A percentile compares a stretch with the other conserved stretches of the same genome.
Conservation (phyloP, 2,113 vertebrate species). For the Lepidothrix coronata region DNA sequence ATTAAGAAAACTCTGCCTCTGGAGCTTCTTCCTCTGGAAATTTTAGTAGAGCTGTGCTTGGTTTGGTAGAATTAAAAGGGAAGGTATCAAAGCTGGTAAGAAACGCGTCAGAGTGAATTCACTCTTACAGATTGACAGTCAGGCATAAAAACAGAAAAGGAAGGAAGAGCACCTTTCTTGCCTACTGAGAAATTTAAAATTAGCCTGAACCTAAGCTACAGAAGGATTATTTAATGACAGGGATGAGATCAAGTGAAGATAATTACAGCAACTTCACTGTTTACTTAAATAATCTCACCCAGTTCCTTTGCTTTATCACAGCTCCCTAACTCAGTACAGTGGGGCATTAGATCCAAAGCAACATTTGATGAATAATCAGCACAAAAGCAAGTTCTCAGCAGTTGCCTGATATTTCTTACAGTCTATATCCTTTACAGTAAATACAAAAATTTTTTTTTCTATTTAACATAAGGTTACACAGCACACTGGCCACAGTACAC, state of each 20-base stretch:
- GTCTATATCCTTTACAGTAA: not conserved
- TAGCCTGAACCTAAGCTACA: not conserved
- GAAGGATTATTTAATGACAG: not conserved
- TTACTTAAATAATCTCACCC: not conserved
- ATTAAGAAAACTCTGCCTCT: not conserved
- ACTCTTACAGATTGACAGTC: not conserved
- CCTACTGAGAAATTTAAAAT: not conserved
- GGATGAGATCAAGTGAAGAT: not conserved
- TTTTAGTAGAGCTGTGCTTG: not conserved
- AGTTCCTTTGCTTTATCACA: not conserved
- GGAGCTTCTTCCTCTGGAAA: not conserved
- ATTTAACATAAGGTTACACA: not conserved
- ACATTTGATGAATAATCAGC: not conserved
- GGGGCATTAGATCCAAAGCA: not conserved
- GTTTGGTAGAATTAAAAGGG: not conserved
- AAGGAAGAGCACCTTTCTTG: not conserved
- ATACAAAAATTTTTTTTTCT: not conserved
- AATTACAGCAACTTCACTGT: not conserved
- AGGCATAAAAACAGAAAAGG: not conserved
- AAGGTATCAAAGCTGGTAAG: not conserved
- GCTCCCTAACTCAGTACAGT: not conserved
- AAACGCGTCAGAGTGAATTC: not conserved
- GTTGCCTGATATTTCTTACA: accelerated
- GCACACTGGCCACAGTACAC: accelerated
- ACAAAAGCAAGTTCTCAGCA: not conserved